Evolutionary conservation across 1,140 invertebrate species (phyloP), one percentile per base, ranked within the genome.

Genomic region (Drosophila ironensis): DNA sequence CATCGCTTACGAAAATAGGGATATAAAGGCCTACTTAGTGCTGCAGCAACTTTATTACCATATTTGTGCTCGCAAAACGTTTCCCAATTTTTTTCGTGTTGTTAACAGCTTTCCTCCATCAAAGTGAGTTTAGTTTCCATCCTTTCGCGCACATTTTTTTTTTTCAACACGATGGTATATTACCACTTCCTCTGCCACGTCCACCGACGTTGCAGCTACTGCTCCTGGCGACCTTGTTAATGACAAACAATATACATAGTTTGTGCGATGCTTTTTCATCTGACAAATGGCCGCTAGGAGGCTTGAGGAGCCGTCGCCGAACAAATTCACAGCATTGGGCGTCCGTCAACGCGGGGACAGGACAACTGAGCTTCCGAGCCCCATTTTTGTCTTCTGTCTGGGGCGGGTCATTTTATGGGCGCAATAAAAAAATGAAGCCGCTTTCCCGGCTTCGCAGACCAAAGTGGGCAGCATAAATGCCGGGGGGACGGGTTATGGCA

Each of bases 231-330:
- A 77, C 77, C 77, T 82, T 82, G 78, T 82, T 82, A 82, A 82
- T 82, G 78, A 82, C 78, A 82, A 82, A 84, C 77, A 82, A 82
- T 82, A 82, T 84, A 82, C 69, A 77, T 82, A 77, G 69, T 84
- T 84, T 72, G 74, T 77, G 68, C 56, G 42, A 42, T 60, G 70
- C 57, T 57, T 75, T 72, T 77, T 84, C 80, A 68, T 77, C 57
- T 73, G 61, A 57, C 47, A 76, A 82, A 81, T 76, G 72, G 54
- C 12, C 54, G 72, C 60, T 67, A 20, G 35, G 35, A 63, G 76
- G 59, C 56, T 63, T 22, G 41, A 63, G 59, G 42, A 63, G 30
- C 30, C 33, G 52, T 50, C 53, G 38, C 44, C 22, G 27, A 56
- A 37, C 76, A 75, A 52, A 80, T 80, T 80, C 56, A 74, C 50